Conservation (phyloP, 2,888 invertebrate species). For the Diaphora mendica region DNA sequence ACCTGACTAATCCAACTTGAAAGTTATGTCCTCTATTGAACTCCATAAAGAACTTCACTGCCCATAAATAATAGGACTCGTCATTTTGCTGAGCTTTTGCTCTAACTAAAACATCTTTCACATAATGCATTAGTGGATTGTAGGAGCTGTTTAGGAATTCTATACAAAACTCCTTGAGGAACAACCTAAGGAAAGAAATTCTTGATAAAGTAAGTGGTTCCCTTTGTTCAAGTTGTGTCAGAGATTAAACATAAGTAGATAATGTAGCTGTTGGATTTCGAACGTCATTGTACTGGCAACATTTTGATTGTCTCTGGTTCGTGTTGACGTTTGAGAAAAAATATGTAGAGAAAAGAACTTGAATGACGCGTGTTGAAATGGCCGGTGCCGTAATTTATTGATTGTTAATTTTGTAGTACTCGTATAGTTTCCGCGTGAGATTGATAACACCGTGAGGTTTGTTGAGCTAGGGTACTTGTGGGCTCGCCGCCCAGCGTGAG, state of each 20-base stretch:
- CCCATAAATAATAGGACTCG: slow-evolving; percentile 97
- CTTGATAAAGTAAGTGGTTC: slow-evolving; percentile 2
- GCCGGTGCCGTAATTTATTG: too few species aligned
- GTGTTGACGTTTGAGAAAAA: too few species aligned
- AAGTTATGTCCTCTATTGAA: slow-evolving; percentile 96
- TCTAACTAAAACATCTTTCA: slow-evolving; percentile 91
- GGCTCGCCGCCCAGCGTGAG: too few species aligned
- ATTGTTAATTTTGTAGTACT: too few species aligned
- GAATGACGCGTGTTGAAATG: too few species aligned
- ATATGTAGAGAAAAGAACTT: too few species aligned
- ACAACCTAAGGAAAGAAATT: slow-evolving; percentile 88
- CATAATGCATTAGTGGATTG: slow-evolving; percentile 96
- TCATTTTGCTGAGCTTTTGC: slow-evolving; percentile 92
- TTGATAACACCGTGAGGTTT: too few species aligned
- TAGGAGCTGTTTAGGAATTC: slow-evolving; percentile 97
- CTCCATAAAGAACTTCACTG: slow-evolving; percentile 98
- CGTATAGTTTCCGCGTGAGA: too few species aligned
- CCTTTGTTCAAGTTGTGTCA: background rate
- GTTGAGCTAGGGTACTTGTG: too few species aligned
- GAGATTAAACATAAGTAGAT: background rate
- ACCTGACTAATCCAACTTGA: slow-evolving; percentile 96
- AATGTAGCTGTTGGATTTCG: too few species aligned
- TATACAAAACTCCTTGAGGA: slow-evolving; percentile 97
- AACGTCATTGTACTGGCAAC: too few species aligned
- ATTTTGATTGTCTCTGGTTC: too few species aligned